These are phyloP conservation scores for Pseudomyrmex sp. DNA, from an alignment of 1,140 invertebrate genomes.

Conservation along the genomic window DNA sequence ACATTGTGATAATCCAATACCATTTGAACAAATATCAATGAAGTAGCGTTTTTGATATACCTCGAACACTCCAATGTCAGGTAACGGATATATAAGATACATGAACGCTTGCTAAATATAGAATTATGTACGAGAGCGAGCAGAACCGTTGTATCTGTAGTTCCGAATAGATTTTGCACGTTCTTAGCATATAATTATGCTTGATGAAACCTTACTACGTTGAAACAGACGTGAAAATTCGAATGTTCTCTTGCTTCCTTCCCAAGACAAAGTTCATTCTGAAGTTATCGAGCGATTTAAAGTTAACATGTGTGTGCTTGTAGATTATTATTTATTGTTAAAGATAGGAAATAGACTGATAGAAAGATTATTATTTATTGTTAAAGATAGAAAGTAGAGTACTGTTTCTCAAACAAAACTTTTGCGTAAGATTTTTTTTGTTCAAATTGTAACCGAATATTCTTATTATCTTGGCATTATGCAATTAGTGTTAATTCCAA, in stretches of 20 bases:
- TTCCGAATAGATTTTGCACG: constrained; percentile 35
- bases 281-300: constrained; percentile 10
- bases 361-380: not conserved
- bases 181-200: constrained; percentile 31
- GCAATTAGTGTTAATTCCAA: constrained; percentile 3
- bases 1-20: constrained; percentile 36
- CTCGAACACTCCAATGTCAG: not conserved
- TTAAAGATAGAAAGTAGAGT: not conserved
- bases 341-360: constrained; percentile 8
- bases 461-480: constrained; percentile 1
- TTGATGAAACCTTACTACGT: constrained; percentile 30
- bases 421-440: not conserved
- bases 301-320: not conserved
- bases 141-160: constrained; percentile 60
- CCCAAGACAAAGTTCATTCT: not conserved
- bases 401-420: not conserved
- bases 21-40: constrained; percentile 22
- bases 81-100: constrained; percentile 35
- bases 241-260: constrained; percentile 17
- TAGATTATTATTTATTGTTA: not conserved
- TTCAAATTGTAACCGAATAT: not conserved
- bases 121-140: constrained; percentile 6
- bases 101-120: constrained; percentile 51
- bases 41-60: constrained; percentile 13
- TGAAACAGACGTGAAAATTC: not conserved